phyloP scores from a whole-genome alignment of 2,797 vertebrate genomes.

The Brachyrhaphis roseni region DNA sequence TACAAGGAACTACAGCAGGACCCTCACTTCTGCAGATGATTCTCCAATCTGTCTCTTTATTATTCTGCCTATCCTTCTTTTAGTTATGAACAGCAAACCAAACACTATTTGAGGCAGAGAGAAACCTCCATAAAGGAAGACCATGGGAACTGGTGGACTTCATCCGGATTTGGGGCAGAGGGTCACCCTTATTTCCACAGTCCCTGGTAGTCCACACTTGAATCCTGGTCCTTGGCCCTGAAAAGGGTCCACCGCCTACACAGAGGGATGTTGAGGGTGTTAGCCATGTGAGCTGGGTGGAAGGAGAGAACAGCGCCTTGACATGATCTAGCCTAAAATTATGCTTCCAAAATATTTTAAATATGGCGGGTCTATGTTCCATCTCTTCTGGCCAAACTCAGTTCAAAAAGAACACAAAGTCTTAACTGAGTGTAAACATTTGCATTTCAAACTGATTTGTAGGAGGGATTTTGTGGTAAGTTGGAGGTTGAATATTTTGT shows the following conservation, averaged over 20 bases:
- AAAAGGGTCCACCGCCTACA: background rate
- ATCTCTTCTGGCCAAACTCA: background rate
- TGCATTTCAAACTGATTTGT: background rate
- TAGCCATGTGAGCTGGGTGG: background rate
- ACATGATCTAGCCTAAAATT: background rate
- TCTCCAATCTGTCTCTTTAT: background rate
- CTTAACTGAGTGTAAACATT: background rate
- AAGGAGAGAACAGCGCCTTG: background rate
- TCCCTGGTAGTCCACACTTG: background rate
- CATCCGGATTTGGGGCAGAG: background rate
- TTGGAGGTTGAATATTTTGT: background rate
- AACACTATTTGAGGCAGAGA: background rate
- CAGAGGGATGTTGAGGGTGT: background rate
- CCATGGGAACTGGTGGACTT: background rate
- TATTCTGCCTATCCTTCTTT: background rate
- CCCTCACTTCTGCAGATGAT: background rate
- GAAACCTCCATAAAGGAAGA: background rate
- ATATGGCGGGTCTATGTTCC: background rate
- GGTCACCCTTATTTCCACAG: background rate
- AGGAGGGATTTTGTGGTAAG: background rate
- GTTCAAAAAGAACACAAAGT: background rate
- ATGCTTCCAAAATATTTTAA: background rate
- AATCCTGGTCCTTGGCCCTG: background rate
- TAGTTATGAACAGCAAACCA: background rate
- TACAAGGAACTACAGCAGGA: background rate